Evolutionary conservation across 1,140 invertebrate genomes (phyloP), one percentile per base, ranked within the genome.

Genomic region (Aphelinus certus): DNA sequence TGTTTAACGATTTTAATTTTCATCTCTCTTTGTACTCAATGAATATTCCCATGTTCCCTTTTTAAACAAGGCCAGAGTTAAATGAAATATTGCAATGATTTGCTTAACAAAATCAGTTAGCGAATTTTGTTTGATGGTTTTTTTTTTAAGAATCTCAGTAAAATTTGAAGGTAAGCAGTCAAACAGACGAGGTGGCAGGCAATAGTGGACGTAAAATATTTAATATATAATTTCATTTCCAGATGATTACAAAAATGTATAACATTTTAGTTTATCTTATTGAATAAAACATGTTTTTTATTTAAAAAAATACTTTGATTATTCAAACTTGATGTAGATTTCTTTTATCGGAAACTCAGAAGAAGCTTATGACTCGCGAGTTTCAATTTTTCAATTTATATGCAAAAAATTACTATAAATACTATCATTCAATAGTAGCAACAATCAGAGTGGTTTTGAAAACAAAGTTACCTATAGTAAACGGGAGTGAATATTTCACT

Each of bases 191-290:
- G 83, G 80, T 83, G 83, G 81, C 81, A 81, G 77, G 78, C 81
- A 85, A 81, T 83, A 81, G 79, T 84, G 79, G 83, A 79, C 82
- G 82, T 79, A 85, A 84, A 82, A 81, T 81, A 80, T 85, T 85
- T 85, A 84, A 85, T 81, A 79, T 79, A 76, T 70, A 79, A 81
- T 81, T 79, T 80, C 83, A 83, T 82, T 85, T 73, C 79, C 82
- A 79, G 79, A 82, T 78, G 83, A 83, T 83, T 85, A 86, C 84
- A 87, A 78, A 76, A 83, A 80, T 77, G 67, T 77, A 78, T 77
- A 78, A 76, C 63, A 70, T 73, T 76, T 74, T 45, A 58, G 65
- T 9, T 7, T 73, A 26, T 45, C 45, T 53, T 49, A 43, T 71
- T 73, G 10, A 65, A 61, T 66, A 66, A 67, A 73, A 66, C 7